phyloP scores from a whole-genome alignment of 1,140 invertebrate species.

The Magallana gigas region DNA sequence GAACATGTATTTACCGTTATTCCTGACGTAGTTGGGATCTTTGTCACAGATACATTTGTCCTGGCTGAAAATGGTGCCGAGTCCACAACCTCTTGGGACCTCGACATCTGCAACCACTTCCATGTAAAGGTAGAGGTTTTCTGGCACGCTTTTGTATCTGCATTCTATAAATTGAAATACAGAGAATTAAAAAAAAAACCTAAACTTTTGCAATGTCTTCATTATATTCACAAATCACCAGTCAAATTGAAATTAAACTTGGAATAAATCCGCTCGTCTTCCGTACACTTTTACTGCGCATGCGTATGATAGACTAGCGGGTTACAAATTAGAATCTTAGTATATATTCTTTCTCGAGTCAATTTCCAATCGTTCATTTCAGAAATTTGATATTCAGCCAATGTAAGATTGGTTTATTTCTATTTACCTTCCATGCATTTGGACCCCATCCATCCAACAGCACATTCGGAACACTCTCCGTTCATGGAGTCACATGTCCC shows the following conservation, averaged over 20 bases:
- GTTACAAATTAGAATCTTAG: too few relatives aligned
- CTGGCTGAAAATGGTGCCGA: background rate
- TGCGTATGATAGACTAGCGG: too few relatives aligned
- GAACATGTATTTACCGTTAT: background rate
- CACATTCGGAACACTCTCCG: background rate
- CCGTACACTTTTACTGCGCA: too few relatives aligned
- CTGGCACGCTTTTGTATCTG: background rate
- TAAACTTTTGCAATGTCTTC: too few relatives aligned
- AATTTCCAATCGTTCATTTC: too few relatives aligned
- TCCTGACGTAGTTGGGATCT: constrained; percentile 5
- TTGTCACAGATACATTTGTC: constrained; percentile 24
- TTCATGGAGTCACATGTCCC: background rate
- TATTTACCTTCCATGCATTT: constrained; percentile 5
- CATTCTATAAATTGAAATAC: background rate
- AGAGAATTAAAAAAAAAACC: too few relatives aligned
- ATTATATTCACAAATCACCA: too few relatives aligned
- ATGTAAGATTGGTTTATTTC: background rate
- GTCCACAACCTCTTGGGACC: background rate
- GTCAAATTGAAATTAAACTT: too few relatives aligned
- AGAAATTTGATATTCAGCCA: too few relatives aligned
- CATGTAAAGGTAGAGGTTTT: background rate
- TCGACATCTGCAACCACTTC: background rate
- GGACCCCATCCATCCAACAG: constrained; percentile 6
- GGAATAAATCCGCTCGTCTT: too few relatives aligned
- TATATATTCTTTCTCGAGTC: too few relatives aligned